Percentiles rank a stretch among this genome's conserved stretches.
phyloP scores from a whole-genome alignment of 2,888 invertebrate species.

The Brachypalpus laphriformis region DNA sequence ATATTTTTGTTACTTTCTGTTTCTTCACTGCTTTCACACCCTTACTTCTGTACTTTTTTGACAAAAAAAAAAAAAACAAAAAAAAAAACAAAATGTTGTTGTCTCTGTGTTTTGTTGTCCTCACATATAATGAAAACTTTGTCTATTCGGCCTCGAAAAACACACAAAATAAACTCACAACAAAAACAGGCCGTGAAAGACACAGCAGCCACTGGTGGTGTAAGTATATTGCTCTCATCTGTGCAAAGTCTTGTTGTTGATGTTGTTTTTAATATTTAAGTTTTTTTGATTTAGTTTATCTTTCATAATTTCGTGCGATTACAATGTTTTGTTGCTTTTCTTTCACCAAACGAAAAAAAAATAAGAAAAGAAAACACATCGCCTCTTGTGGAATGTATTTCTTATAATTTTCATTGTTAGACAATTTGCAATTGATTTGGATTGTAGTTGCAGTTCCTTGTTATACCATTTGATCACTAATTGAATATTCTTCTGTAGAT shows the following conservation, averaged over 20 bases:
- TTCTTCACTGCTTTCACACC: constrained; percentile 82
- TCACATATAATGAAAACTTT: constrained; percentile 69
- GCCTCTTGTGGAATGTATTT: constrained; percentile 65
- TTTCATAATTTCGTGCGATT: constrained; percentile 15
- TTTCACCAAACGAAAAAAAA: constrained; percentile 41
- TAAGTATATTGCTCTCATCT: constrained; percentile 82
- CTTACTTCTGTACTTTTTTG: constrained; percentile 72
- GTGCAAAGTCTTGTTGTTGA: constrained; percentile 61
- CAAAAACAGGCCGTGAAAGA: constrained; percentile 88
- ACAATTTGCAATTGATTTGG: constrained; percentile 59
- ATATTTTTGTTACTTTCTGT: constrained; percentile 80
- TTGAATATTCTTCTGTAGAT: constrained; percentile 84
- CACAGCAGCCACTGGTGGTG: constrained; percentile 88
- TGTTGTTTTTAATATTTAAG: constrained; percentile 47
- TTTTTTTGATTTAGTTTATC: constrained; percentile 21
- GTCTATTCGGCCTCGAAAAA: constrained; percentile 63
- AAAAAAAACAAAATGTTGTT: constrained; percentile 71
- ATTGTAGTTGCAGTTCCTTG: constrained; percentile 43
- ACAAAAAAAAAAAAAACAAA: constrained; percentile 59
- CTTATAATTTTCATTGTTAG: constrained; percentile 55
- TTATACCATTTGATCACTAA: background rate
- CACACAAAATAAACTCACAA: constrained; percentile 59
- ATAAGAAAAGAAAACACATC: constrained; percentile 8
- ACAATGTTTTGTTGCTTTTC: constrained; percentile 34
- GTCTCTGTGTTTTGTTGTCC: constrained; percentile 78